A percentile compares a stretch with the other conserved stretches of the same genome.
phyloP scores from a whole-genome alignment of 2,797 vertebrate genomes.

The Phalanger gymnotis region DNA sequence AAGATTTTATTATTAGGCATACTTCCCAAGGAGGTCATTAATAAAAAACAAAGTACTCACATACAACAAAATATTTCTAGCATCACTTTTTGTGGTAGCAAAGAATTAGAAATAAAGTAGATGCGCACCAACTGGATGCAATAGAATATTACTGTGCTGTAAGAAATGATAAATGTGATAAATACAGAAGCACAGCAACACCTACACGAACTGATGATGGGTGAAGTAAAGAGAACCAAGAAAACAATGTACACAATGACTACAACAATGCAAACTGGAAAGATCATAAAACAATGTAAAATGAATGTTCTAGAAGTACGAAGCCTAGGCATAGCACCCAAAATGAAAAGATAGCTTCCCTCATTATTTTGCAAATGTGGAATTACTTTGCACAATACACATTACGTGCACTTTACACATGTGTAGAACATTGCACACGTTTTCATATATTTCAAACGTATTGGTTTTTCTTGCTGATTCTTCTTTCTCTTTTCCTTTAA shows the following conservation, averaged over 20 bases:
- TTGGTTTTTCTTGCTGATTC: background rate
- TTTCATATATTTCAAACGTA: background rate
- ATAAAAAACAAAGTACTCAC: background rate
- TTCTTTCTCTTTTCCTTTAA: background rate
- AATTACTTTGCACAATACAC: background rate
- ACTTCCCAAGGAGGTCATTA: background rate
- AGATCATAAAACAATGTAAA: background rate
- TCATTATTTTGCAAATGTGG: background rate
- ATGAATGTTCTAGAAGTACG: background rate
- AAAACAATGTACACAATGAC: background rate
- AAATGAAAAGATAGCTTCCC: background rate
- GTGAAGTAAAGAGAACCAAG: background rate
- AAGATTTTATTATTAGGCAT: background rate
- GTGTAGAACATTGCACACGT: background rate
- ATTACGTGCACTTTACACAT: background rate
- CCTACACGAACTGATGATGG: background rate
- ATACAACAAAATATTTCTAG: background rate
- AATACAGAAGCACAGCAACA: background rate
- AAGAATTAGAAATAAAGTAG: background rate
- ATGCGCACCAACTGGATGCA: background rate
- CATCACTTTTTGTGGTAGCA: background rate
- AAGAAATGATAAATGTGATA: background rate
- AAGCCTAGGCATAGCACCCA: background rate
- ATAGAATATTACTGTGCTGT: background rate
- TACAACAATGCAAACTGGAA: background rate